Conservation (phyloP, 2,797 vertebrate species). For the Oceanodroma leucorhoa region DNA sequence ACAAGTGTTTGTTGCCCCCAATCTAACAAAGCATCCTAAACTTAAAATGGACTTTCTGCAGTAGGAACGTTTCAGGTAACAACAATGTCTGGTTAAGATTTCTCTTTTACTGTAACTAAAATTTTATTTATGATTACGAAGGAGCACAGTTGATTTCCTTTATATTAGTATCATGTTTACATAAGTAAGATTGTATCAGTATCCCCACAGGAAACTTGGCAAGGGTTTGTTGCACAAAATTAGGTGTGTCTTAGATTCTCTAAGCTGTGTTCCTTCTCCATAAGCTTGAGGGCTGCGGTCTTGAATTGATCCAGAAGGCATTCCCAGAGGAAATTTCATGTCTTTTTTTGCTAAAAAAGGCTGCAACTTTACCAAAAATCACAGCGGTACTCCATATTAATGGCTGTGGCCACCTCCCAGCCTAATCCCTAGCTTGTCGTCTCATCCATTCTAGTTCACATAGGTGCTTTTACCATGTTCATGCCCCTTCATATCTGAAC, state of each 20-base stretch:
- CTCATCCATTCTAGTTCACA: neutral
- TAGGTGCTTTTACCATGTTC: neutral
- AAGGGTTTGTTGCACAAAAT: neutral
- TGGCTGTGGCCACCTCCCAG: neutral
- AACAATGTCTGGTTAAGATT: neutral
- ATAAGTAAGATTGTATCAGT: neutral
- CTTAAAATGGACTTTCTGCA: neutral
- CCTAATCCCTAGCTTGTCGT: neutral
- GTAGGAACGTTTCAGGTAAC: neutral
- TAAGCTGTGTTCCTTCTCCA: neutral
- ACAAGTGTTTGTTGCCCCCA: neutral
- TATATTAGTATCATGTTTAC: neutral
- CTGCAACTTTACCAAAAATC: neutral
- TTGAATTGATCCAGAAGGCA: neutral
- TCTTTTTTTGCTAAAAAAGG: neutral
- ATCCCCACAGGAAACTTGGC: neutral
- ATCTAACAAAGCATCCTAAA: neutral
- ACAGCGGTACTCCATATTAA: accelerated
- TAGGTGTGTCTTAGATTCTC: neutral
- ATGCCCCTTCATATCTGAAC: neutral
- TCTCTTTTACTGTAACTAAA: neutral
- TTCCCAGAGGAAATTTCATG: neutral
- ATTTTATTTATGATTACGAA: neutral
- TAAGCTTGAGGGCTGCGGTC: neutral
- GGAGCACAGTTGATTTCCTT: neutral